Percentiles rank a stretch among this genome's conserved stretches.
phyloP scores from a whole-genome alignment of 2,888 invertebrate genomes.

The Eumacrocentrus americanus region DNA sequence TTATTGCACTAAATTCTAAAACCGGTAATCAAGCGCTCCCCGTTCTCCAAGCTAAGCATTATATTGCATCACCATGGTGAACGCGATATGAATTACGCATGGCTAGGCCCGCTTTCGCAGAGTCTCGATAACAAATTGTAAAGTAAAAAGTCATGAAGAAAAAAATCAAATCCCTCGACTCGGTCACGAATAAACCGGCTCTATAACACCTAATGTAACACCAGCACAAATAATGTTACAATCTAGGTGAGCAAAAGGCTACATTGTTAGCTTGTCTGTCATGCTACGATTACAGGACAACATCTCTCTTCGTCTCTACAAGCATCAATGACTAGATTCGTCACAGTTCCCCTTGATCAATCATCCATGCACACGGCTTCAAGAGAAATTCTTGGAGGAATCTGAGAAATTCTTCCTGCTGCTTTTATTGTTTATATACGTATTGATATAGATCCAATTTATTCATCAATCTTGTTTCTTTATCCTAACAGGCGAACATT shows the following conservation, averaged over 20 bases:
- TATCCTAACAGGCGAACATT: too few relatives aligned
- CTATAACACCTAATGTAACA: not conserved
- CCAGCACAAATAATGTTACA: not conserved
- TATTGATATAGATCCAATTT: too few relatives aligned
- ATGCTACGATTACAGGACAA: conserved; percentile 1
- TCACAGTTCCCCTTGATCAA: conserved; percentile 13
- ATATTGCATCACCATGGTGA: conserved; percentile 26
- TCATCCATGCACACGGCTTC: conserved; percentile 7
- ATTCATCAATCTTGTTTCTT: too few relatives aligned
- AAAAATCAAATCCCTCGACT: not conserved
- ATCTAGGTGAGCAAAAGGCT: not conserved
- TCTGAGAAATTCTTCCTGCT: conserved; percentile 11
- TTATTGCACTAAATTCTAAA: conserved; percentile 12
- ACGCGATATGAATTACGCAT: conserved; percentile 26
- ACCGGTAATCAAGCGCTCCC: conserved; percentile 2
- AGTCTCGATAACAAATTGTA: conserved; percentile 5
- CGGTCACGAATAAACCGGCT: conserved; percentile 1
- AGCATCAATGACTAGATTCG: conserved; percentile 6
- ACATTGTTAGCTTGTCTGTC: not conserved
- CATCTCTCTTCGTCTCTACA: conserved; percentile 1
- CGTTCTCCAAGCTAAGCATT: not conserved
- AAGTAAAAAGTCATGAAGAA: not conserved
- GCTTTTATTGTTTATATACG: too few relatives aligned
- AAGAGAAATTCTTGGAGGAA: conserved; percentile 13
- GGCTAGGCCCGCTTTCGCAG: conserved; percentile 21